Percentiles rank a stretch among this genome's conserved stretches.
Evolutionary conservation across 2,888 invertebrate genomes (phyloP).

Genomic region (Orchestes rusci): DNA sequence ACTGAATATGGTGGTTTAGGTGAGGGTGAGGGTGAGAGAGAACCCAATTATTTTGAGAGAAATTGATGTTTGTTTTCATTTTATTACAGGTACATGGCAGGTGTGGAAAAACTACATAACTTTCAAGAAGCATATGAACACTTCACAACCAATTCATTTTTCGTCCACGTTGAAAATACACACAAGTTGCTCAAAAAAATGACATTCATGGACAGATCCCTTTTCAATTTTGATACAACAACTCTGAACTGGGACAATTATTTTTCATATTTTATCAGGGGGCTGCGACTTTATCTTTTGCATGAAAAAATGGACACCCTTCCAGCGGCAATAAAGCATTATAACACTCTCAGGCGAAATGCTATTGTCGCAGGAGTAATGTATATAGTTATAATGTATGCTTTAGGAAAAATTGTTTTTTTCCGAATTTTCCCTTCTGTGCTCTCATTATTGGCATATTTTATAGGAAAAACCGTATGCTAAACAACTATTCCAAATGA

Average conservation of each 20-base stretch:
- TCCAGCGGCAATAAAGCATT: slow-evolving; percentile 6
- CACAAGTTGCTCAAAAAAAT: slow-evolving; percentile 52
- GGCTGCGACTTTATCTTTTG: slow-evolving; percentile 67
- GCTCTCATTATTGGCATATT: slow-evolving; percentile 1
- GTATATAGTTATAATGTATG: slow-evolving; percentile 4
- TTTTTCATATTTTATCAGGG: slow-evolving; percentile 60
- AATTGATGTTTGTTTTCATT: background rate
- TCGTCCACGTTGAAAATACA: slow-evolving; percentile 57
- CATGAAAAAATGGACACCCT: slow-evolving; percentile 50
- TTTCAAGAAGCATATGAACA: slow-evolving; percentile 19
- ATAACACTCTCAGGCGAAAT: background rate
- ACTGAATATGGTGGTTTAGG: too few species aligned
- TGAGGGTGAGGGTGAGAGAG: too few species aligned
- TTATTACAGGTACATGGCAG: background rate
- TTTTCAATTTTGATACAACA: slow-evolving; percentile 60
- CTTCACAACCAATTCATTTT: slow-evolving; percentile 69
- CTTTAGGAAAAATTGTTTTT: slow-evolving; percentile 11
- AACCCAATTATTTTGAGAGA: too few species aligned
- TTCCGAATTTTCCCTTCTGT: slow-evolving; percentile 12
- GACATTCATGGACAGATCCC: slow-evolving; percentile 50
- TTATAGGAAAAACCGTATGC: too few species aligned
- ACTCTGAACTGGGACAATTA: slow-evolving; percentile 71
- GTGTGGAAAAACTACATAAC: slow-evolving; percentile 7
- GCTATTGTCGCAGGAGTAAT: background rate
- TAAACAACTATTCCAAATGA: too few species aligned